phyloP scores from a whole-genome alignment of 1,140 invertebrate species.

The Neodiprion virginianus region DNA sequence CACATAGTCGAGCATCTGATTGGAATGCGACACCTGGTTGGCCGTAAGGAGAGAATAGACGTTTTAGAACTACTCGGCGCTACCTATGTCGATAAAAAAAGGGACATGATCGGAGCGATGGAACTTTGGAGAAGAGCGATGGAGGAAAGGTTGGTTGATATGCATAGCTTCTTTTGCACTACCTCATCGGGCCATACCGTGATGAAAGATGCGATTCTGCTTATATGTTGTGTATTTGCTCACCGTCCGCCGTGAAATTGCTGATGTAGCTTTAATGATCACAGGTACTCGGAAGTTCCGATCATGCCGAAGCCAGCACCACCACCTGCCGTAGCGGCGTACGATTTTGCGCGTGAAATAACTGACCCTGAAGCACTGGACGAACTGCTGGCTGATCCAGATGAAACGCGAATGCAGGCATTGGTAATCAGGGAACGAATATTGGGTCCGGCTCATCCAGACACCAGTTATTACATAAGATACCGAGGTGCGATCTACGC shows the following conservation, averaged over 20 bases:
- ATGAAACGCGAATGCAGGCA: slow-evolving; percentile 96
- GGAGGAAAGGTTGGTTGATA: slow-evolving; percentile 71
- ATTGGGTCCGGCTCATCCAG: slow-evolving; percentile 89
- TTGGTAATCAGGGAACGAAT: slow-evolving; percentile 93
- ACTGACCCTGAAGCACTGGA: slow-evolving; percentile 79
- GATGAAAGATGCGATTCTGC: neutral
- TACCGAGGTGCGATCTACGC: slow-evolving; percentile 94
- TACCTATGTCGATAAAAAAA: slow-evolving; percentile 95
- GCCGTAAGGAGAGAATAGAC: slow-evolving; percentile 83
- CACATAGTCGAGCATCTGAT: slow-evolving; percentile 94
- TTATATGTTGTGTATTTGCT: no score
- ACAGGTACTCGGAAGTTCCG: slow-evolving; percentile 47
- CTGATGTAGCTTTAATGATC: neutral
- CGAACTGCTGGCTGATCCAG: slow-evolving; percentile 88
- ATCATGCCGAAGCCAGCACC: slow-evolving; percentile 74
- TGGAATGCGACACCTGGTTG: slow-evolving; percentile 69
- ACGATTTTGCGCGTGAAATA: slow-evolving; percentile 87
- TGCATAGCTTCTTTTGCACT: neutral
- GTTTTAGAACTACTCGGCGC: slow-evolving; percentile 94
- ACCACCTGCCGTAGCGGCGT: slow-evolving; percentile 78
- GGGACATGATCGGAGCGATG: slow-evolving; percentile 90
- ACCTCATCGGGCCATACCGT: neutral
- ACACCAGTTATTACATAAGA: slow-evolving; percentile 95
- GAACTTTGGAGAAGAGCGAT: slow-evolving; percentile 90
- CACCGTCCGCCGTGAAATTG: no score